Conservation (phyloP, 2,113 vertebrate genomes). For the Sapajus apella region DNA sequence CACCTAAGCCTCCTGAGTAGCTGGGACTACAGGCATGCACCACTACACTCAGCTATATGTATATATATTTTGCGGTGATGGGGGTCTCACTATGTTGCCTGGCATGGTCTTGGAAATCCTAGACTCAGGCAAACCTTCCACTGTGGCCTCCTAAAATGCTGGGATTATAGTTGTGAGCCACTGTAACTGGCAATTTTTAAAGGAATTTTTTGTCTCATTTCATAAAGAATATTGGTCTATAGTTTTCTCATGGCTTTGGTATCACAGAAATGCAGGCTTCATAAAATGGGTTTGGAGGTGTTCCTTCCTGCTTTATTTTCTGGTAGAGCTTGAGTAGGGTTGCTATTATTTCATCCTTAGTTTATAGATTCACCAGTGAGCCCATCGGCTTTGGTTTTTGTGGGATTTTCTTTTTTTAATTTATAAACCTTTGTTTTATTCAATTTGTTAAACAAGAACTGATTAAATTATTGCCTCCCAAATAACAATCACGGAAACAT, state of each 20-base stretch:
- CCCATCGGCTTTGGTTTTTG: background rate
- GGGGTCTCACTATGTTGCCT: too few species aligned
- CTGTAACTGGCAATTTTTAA: background rate
- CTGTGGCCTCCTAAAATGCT: too few species aligned
- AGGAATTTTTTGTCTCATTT: background rate
- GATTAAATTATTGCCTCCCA: constrained; percentile 15
- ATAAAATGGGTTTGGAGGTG: background rate
- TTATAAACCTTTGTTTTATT: constrained; percentile 50
- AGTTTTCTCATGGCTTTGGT: background rate
- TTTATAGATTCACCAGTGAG: background rate
- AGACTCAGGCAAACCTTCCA: too few species aligned
- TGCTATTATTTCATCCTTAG: background rate
- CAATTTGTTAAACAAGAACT: constrained; percentile 43
- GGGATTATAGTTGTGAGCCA: too few species aligned
- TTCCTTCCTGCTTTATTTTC: background rate
- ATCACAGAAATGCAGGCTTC: background rate
- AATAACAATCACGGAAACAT: constrained; percentile 14
- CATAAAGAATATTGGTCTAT: background rate
- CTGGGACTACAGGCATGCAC: too few species aligned
- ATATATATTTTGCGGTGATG: too few species aligned
- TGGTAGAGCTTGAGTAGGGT: background rate
- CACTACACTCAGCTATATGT: too few species aligned
- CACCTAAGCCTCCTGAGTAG: too few species aligned
- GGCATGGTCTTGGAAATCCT: too few species aligned
- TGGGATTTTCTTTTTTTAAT: background rate